phyloP scores from a whole-genome alignment of 1,140 invertebrate genomes.

The Drosophila ohnishii region DNA sequence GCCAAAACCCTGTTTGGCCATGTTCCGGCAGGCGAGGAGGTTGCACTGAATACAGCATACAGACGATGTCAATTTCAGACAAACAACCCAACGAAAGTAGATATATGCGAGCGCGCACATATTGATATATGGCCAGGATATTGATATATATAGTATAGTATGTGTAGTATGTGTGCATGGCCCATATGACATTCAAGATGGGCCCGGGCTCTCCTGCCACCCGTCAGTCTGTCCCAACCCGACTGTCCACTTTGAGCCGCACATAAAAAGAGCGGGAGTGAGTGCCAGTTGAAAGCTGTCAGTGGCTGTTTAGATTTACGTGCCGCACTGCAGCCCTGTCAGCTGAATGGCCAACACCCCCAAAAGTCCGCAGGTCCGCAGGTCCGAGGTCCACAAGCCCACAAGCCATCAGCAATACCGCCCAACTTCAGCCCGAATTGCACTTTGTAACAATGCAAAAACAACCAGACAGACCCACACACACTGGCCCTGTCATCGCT shows the following conservation, averaged over 20 bases:
- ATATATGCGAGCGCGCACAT: slow-evolving; percentile 36
- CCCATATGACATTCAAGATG: slow-evolving; percentile 63
- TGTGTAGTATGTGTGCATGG: slow-evolving; percentile 9
- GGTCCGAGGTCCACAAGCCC: slow-evolving; percentile 24
- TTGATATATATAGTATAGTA: slow-evolving; percentile 27
- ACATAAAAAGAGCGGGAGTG: slow-evolving; percentile 55
- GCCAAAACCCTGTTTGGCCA: slow-evolving; percentile 48
- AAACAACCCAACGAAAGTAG: slow-evolving; percentile 59
- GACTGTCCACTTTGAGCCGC: slow-evolving; percentile 55
- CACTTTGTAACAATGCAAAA: slow-evolving; percentile 79
- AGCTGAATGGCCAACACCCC: slow-evolving; percentile 59
- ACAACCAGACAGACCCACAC: slow-evolving; percentile 42
- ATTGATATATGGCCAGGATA: slow-evolving; percentile 67
- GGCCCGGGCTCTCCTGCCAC: slow-evolving; percentile 46
- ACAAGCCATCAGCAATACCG: neutral
- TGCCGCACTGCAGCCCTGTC: slow-evolving; percentile 77
- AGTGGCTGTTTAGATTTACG: slow-evolving; percentile 80
- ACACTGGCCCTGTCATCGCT: slow-evolving; percentile 63
- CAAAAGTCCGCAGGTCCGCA: slow-evolving; percentile 37
- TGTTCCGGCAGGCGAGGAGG: slow-evolving; percentile 12
- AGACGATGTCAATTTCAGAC: slow-evolving; percentile 77
- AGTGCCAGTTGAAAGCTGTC: slow-evolving; percentile 71
- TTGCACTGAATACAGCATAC: slow-evolving; percentile 30
- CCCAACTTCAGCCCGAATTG: slow-evolving; percentile 29
- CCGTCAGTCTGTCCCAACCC: slow-evolving; percentile 3